Evolutionary conservation across 2,113 vertebrate genomes (phyloP), one percentile per base, ranked within the genome.

Genomic region (Macaca mulatta): DNA sequence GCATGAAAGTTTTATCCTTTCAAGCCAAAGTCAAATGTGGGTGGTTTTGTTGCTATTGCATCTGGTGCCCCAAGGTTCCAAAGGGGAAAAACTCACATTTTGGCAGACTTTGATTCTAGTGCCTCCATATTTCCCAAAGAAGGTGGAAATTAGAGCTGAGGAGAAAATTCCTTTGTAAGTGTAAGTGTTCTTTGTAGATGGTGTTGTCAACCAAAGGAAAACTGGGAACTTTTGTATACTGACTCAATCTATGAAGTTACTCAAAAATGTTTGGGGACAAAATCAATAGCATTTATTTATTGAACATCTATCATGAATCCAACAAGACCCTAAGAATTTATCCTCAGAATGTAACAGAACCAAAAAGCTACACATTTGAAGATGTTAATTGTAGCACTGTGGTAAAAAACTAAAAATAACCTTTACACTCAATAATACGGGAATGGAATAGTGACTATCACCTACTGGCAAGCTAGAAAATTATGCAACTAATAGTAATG

Each of bases 401-500:
- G 43, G 14, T 55, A 77, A 90, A 45, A 94, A 96, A 85, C 23
- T 80, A 25, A 96, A 95, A 84, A 81, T 67, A n/a, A 88, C 90
- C 52, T 92, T 81, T 77, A 90, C 35, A 23, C 22, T 38, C 48
- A 8, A 57, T 30, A 81, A 83, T 81, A 92, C 55, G 64, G 50
- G 12, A 57, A 27, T 52, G 52, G 27, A 32, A 74, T 20, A 35
- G 8, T 79, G 72, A 48, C 23, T 77, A 70, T 50, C n/a, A 2
- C 12, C 69, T 84, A 69, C 32, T 27, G 25, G 30, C 20, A 97
- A 85, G 27, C 35, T 79, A 89, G 16, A 78, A 96, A 81, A 86
- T 32, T 22, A 69, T 45, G 8, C 14, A 82, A 86, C 20, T 30
- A 78, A 80, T 23, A 70, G 48, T 67, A 92, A 81, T 87, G 55